phyloP scores from a whole-genome alignment of 2,797 vertebrate genomes.

The Naso thynnoides region DNA sequence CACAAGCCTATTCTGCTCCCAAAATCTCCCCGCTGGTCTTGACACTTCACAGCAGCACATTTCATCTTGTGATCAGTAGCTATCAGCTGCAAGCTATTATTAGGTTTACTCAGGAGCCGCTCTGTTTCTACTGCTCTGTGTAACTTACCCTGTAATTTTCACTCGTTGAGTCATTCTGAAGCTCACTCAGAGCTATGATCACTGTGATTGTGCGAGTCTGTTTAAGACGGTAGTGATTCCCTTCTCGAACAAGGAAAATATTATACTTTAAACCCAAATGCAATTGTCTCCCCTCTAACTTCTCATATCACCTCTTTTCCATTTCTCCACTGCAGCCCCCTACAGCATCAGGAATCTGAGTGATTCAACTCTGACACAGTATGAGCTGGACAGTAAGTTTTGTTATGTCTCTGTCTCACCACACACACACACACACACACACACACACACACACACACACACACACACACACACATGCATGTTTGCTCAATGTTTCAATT shows the following conservation, averaged over 20 bases:
- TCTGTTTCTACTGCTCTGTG: slow-evolving; percentile 53
- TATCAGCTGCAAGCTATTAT: slow-evolving; percentile 74
- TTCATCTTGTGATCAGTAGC: slow-evolving; percentile 76
- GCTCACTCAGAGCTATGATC: slow-evolving; percentile 53
- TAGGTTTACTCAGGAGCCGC: slow-evolving; percentile 65
- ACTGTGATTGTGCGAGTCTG: slow-evolving; percentile 48
- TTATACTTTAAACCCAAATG: slow-evolving; percentile 25
- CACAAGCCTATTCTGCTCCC: slow-evolving; percentile 47
- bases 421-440: neutral
- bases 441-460: neutral
- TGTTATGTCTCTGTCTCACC: neutral
- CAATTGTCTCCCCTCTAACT: slow-evolving; percentile 13
- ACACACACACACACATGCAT: neutral
- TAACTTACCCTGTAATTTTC: slow-evolving; percentile 70
- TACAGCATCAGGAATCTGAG: slow-evolving; percentile 92
- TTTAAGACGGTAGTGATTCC: slow-evolving; percentile 28
- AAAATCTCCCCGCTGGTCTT: slow-evolving; percentile 46
- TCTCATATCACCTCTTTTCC: neutral
- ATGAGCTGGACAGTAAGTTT: slow-evolving; percentile 89
- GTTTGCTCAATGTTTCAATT: slow-evolving; percentile 4
- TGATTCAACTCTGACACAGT: slow-evolving; percentile 90
- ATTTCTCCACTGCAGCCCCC: slow-evolving; percentile 76
- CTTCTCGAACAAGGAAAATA: slow-evolving; percentile 15
- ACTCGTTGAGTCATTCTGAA: slow-evolving; percentile 48
- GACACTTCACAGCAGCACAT: slow-evolving; percentile 70